phyloP scores from a whole-genome alignment of 2,113 vertebrate species.

The Rhombomys opimus region DNA sequence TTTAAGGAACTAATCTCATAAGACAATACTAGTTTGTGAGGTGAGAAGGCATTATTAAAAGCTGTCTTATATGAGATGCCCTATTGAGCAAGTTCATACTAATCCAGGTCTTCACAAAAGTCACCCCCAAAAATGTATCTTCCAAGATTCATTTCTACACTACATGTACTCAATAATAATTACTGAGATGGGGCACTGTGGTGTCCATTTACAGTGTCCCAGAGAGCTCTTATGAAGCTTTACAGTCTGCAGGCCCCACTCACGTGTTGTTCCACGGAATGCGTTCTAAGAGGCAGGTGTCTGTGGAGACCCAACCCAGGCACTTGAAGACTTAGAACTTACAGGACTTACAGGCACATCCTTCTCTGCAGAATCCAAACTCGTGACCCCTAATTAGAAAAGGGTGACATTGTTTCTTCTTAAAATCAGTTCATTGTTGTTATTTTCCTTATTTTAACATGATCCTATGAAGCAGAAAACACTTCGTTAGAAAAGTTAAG shows the following conservation, averaged over 20 bases:
- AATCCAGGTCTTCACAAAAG: background rate
- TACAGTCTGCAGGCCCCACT: fast-evolving
- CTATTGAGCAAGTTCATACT: background rate
- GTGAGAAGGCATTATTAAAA: background rate
- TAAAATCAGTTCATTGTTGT: background rate
- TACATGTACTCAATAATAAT: background rate
- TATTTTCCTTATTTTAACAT: background rate
- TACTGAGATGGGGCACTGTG: background rate
- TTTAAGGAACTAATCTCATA: background rate
- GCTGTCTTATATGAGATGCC: background rate
- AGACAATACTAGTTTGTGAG: background rate
- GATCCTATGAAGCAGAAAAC: background rate
- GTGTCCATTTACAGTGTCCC: background rate
- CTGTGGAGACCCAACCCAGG: background rate
- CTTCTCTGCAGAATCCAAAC: background rate
- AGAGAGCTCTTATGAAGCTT: background rate
- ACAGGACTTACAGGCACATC: background rate
- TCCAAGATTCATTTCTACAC: background rate
- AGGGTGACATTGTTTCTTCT: background rate
- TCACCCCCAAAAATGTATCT: background rate
- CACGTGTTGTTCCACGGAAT: background rate
- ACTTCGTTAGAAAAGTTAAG: background rate
- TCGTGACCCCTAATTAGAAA: background rate
- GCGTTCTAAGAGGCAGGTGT: background rate
- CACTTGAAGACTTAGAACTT: background rate